These are phyloP conservation scores for Cyphomyrus discorhynchus DNA, from an alignment of 2,113 vertebrate species.

Conservation along the genomic window DNA sequence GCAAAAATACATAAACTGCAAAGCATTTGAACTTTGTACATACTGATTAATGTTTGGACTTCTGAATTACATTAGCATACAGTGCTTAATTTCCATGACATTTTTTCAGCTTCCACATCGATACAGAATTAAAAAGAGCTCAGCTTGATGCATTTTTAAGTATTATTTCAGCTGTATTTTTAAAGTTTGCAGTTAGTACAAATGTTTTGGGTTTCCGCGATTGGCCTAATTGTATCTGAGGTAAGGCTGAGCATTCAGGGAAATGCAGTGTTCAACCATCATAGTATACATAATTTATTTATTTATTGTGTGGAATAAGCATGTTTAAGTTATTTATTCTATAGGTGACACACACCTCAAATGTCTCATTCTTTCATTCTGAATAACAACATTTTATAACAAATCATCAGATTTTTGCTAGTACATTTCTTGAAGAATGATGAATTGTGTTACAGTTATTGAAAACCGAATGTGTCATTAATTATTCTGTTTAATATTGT, in stretches of 20 bases:
- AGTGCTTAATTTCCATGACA: background rate
- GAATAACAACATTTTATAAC: background rate
- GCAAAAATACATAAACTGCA: background rate
- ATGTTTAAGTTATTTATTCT: too few relatives aligned
- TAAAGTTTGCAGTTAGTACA: background rate
- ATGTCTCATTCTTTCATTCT: too few relatives aligned
- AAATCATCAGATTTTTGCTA: background rate
- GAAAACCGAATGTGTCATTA: background rate
- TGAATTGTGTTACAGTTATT: background rate
- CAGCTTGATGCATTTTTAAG: background rate
- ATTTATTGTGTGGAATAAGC: too few relatives aligned
- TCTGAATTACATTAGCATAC: background rate
- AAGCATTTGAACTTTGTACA: background rate
- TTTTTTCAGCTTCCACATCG: background rate
- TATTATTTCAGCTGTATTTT: background rate
- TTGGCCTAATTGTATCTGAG: background rate
- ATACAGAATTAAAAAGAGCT: background rate
- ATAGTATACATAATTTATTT: too few relatives aligned
- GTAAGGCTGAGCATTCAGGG: background rate
- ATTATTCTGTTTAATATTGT: background rate
- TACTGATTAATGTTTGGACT: conserved; percentile 2
- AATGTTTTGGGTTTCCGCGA: background rate
- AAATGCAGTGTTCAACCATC: too few relatives aligned
- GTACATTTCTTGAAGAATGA: background rate
- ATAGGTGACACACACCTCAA: too few relatives aligned